phyloP scores from a whole-genome alignment of 2,113 vertebrate species.

The Cochlearius cochlearius region DNA sequence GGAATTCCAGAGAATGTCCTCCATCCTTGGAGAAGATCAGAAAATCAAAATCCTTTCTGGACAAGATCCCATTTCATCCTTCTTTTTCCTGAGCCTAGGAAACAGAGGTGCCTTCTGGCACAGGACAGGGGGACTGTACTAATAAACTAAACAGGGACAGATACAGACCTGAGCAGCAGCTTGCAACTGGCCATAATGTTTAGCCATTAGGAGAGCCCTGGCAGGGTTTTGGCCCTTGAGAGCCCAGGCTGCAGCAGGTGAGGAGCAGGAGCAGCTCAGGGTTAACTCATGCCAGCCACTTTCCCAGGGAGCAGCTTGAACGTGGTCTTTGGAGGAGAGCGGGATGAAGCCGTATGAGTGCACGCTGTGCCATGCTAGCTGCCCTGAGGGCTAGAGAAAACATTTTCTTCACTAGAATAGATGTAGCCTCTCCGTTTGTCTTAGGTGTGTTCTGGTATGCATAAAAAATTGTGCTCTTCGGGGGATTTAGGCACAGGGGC shows the following conservation, averaged over 20 bases:
- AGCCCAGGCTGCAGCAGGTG: not conserved
- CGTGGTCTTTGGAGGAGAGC: fast-evolving
- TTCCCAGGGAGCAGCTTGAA: not conserved
- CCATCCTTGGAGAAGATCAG: not conserved
- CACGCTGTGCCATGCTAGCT: not conserved
- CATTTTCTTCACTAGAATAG: not conserved
- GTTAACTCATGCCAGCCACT: fast-evolving
- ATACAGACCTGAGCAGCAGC: not conserved
- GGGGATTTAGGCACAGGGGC: not conserved
- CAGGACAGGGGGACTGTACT: not conserved
- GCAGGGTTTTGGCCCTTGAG: not conserved
- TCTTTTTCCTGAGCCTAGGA: not conserved
- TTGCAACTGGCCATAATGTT: not conserved
- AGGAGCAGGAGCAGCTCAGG: not conserved
- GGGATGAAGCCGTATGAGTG: fast-evolving
- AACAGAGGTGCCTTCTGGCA: not conserved
- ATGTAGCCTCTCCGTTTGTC: not conserved
- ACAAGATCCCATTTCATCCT: not conserved
- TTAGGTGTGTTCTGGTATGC: slow-evolving; percentile 39
- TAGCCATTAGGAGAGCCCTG: not conserved
- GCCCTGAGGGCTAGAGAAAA: not conserved
- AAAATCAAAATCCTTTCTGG: not conserved
- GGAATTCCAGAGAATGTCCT: not conserved
- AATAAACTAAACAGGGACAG: not conserved
- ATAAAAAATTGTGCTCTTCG: not conserved